Conservation (phyloP, 2,888 invertebrate species). For the Pasiphila rectangulata region DNA sequence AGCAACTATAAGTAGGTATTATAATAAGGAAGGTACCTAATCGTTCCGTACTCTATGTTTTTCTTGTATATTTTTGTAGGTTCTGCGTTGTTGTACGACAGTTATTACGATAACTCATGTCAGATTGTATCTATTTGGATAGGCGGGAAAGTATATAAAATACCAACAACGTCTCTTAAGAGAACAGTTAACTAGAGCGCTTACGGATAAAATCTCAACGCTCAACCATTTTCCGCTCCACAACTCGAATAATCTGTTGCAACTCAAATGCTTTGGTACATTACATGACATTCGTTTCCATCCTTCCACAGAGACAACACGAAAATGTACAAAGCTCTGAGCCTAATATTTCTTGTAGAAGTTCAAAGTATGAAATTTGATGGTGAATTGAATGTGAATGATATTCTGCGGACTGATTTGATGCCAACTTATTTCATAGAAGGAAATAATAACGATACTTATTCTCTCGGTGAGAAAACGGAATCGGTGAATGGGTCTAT, state of each 20-base stretch:
- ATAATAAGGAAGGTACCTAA: no score
- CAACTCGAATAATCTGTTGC: constrained; percentile 62
- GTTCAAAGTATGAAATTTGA: constrained; percentile 40
- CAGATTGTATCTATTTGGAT: no score
- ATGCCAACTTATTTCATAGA: constrained; percentile 85
- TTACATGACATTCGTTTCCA: constrained; percentile 40
- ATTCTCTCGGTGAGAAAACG: constrained; percentile 32
- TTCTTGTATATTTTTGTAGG: no score
- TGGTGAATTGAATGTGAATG: constrained; percentile 80
- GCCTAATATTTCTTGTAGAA: constrained; percentile 1
- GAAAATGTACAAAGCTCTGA: constrained; percentile 2
- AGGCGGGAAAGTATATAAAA: no score
- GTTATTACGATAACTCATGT: no score
- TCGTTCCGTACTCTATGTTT: no score
- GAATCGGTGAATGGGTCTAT: constrained; percentile 80
- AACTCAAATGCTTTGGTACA: constrained; percentile 36
- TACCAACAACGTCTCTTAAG: neutral
- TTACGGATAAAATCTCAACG: constrained; percentile 46
- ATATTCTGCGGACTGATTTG: constrained; percentile 85
- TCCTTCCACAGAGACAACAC: constrained; percentile 22
- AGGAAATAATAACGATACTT: constrained; percentile 48
- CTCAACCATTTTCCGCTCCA: constrained; percentile 67
- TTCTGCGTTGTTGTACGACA: no score
- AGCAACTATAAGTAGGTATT: no score
- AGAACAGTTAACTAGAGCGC: constrained; percentile 46